phyloP scores from a whole-genome alignment of 1,140 invertebrate species.

The fruit fly (Drosophila melanogaster) region DNA sequence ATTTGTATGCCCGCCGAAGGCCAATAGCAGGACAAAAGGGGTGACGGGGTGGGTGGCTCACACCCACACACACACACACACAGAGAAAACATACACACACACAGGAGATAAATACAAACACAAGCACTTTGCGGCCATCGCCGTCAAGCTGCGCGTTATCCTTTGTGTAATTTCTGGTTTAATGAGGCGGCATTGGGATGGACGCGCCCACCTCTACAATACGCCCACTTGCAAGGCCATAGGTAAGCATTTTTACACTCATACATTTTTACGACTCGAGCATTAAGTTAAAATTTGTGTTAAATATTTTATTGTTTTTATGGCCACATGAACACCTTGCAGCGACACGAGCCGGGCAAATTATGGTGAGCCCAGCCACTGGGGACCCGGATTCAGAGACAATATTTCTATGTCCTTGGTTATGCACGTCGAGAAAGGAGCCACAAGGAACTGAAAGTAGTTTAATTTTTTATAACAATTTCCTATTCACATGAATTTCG shows the following conservation, averaged over 20 bases:
- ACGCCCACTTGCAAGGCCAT: constrained; percentile 18
- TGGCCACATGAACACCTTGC: constrained; percentile 71
- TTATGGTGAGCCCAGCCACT: constrained; percentile 14
- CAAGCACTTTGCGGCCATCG: constrained; percentile 59
- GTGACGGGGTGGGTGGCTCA: constrained; percentile 3
- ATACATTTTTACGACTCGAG: constrained; percentile 73
- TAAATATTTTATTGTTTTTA: constrained; percentile 83
- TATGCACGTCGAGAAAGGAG: background rate
- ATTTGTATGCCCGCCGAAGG: constrained; percentile 69
- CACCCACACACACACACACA: background rate
- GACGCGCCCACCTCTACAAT: constrained; percentile 6
- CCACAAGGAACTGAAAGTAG: background rate
- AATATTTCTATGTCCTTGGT: constrained; percentile 25
- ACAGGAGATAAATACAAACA: constrained; percentile 17
- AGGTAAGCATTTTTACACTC: constrained; percentile 67
- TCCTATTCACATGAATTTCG: too few relatives aligned
- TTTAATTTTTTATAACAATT: too few relatives aligned
- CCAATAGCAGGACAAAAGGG: constrained; percentile 45
- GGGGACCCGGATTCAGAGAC: constrained; percentile 2
- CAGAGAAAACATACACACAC: constrained; percentile 15
- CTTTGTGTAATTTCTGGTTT: constrained; percentile 81
- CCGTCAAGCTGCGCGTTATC: constrained; percentile 71
- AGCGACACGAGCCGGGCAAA: constrained; percentile 47
- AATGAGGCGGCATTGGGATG: constrained; percentile 69
- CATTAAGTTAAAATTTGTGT: constrained; percentile 83